Evolutionary conservation across 1,140 invertebrate species (phyloP), one percentile per base, ranked within the genome.

Genomic region (Formica selysi): DNA sequence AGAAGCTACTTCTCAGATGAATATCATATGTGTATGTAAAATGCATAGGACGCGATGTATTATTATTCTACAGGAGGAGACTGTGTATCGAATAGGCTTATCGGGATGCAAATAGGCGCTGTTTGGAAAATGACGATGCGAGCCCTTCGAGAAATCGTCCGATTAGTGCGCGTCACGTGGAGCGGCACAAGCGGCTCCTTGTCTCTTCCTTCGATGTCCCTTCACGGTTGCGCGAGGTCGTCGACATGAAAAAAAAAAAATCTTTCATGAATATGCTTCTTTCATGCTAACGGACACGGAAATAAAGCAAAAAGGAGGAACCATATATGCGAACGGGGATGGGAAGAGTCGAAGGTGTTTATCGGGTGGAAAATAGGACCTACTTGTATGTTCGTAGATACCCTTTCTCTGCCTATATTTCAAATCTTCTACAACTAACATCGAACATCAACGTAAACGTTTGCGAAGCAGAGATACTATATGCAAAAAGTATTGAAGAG

Each of bases 261-360:
- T 38, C 78, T 54, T 80, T 86, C 84, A 88, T 91, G 89, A 91
- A 91, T 91, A 91, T 86, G 64, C 83, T 78, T 84, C 89, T 91
- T 91, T 91, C 86, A 91, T 86, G 57, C 84, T 68, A 86, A 89
- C 87, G 87, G 85, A 89, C 78, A 89, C 87, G 83, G 71, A 89
- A 89, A 89, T 89, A 89, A 89, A 78, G 87, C 70, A 89, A 89
- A 83, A 83, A 79, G 54, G 36, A 38, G 74, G 78, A 74, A 86
- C 71, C 61, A 65, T 62, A 74, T 54, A 54, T 38, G 83, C 59
- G 32, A 36, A 65, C n/a, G 68, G 11, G 13, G 76, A n/a, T 61
- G 48, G 73, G 73, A 85, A 64, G 64, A 59, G 78, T 29, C 59
- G 54, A 76, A 76, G 57, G 85, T 81, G 79, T 83, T 29, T 22